Percentiles rank a stretch among this genome's conserved stretches.
Conservation (phyloP, 2,113 vertebrate genomes). For the Lucifuga dentata region DNA sequence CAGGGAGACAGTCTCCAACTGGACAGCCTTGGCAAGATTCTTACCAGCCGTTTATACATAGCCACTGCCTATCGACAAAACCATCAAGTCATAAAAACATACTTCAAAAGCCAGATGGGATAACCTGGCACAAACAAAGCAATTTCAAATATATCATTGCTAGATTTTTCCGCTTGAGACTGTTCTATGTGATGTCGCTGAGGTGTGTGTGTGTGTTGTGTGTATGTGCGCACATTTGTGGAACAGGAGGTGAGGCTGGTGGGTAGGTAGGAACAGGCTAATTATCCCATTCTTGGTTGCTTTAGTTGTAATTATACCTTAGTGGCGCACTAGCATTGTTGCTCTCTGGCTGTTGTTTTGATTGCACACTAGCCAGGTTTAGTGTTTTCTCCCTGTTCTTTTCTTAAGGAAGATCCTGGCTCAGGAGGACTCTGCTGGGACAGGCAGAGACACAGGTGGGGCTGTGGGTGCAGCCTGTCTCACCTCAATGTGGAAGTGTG, state of each 20-base stretch:
- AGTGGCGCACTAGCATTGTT: constrained; percentile 56
- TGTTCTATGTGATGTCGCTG: no score
- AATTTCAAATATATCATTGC: neutral
- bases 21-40: constrained; percentile 28
- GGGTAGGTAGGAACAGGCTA: constrained; percentile 31
- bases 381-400: constrained; percentile 64
- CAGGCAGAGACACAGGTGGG: constrained; percentile 82
- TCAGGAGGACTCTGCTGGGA: constrained; percentile 74
- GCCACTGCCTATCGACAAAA: constrained; percentile 4
- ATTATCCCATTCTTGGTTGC: constrained; percentile 63
- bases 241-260: constrained; percentile 5
- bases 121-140: neutral
- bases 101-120: constrained; percentile 4
- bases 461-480: constrained; percentile 78
- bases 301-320: constrained; percentile 77
- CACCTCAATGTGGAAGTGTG: constrained; percentile 82
- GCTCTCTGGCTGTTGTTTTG: constrained; percentile 70
- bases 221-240: constrained; percentile 8
- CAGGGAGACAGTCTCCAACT: constrained; percentile 34
- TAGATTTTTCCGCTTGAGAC: neutral
- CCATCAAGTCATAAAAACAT: constrained; percentile 14
- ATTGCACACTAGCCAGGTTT: constrained; percentile 65
- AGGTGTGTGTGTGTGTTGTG: constrained; percentile 3
- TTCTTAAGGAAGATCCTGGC: constrained; percentile 70
- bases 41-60: constrained; percentile 28